Base-by-base conservation (phyloP, 1,140 invertebrate genomes). In the Rhagoletis zephyria region DNA sequence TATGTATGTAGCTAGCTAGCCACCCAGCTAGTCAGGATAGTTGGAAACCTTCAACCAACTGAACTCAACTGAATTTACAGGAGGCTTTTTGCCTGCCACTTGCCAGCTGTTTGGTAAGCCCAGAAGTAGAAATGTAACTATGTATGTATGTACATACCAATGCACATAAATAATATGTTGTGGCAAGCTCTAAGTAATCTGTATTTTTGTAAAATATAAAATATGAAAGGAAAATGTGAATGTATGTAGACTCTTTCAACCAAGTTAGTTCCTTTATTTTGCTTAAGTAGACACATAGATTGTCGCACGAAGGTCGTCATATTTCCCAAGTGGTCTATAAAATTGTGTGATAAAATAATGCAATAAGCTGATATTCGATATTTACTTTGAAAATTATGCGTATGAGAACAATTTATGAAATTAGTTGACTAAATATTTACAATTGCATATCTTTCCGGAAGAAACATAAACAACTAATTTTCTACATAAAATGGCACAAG, bases 171-270 rank as follows among this genome's bases (percentile, higher is more conserved):
- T 56, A 48, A 59, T 81, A 56, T 81, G 45, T 16, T 81, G 56
- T 56, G 74, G 45, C 74, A 81, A 81, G 48, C 48, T 81, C 74
- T 56, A 81, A n/a, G n/a, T n/a, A n/a, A 81, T 81, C 74, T 74
- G 42, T 40, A 70, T 70, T 70, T 70, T 70, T 3, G 40, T 74
- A 74, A 48, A 74, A 74, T 45, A 74, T 16, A 74, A 74, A 74
- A 74, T 48, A 74, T 45, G 42, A 74, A 74, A 45, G n/a, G 42
- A 42, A 74, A 74, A 74, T 42, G 45, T 74, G 40, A 74, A 56
- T 56, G 67, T 74, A 45, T 16, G 12, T 42, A 45, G 12, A 42
- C 45, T 48, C 30, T 16, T 74, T 48, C 30, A 4, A 1, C 65
- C 42, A 12, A 67, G 30, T 67, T 12, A 30, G 9, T 9, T 67